These are phyloP conservation scores for Mastacembelus armatus DNA, from an alignment of 2,797 vertebrate species.

Conservation along the genomic window DNA sequence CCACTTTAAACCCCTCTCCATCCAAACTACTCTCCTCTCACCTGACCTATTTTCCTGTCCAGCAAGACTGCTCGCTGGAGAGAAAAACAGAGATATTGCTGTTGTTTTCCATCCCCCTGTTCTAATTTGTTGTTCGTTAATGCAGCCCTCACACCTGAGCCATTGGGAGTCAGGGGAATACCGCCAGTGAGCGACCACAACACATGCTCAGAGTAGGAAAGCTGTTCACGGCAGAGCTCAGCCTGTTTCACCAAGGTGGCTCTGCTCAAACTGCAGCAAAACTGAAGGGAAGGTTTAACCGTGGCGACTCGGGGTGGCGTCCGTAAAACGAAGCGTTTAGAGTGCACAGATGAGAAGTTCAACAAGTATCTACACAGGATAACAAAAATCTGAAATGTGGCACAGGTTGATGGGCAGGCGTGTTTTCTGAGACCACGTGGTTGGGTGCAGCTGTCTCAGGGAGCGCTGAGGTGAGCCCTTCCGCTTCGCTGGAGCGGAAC, in stretches of 20 bases:
- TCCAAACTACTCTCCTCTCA: slow-evolving; percentile 62
- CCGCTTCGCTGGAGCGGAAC: slow-evolving; percentile 80
- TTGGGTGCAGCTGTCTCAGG: slow-evolving; percentile 84
- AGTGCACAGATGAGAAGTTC: slow-evolving; percentile 60
- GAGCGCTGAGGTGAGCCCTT: slow-evolving; percentile 84
- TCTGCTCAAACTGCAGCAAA: slow-evolving; percentile 34
- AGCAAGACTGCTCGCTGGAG: slow-evolving; percentile 75
- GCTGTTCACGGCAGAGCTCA: slow-evolving; percentile 41
- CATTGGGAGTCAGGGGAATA: slow-evolving; percentile 70
- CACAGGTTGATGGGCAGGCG: slow-evolving; percentile 77
- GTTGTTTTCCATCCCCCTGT: slow-evolving; percentile 74
- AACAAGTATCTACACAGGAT: slow-evolving; percentile 69
- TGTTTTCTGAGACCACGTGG: slow-evolving; percentile 79
- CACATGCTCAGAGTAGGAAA: slow-evolving; percentile 70
- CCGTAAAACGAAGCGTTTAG: neutral
- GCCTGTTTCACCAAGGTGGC: slow-evolving; percentile 37
- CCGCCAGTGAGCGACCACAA: slow-evolving; percentile 60
- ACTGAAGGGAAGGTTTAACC: slow-evolving; percentile 27
- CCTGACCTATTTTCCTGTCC: slow-evolving; percentile 84
- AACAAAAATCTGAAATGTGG: slow-evolving; percentile 65
- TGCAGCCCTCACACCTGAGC: slow-evolving; percentile 84
- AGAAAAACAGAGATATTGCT: slow-evolving; percentile 79
- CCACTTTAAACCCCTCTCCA: slow-evolving; percentile 40
- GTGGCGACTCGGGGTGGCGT: neutral
- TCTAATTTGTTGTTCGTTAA: slow-evolving; percentile 85